A percentile compares a stretch with the other conserved stretches of the same genome.
phyloP scores from a whole-genome alignment of 2,113 vertebrate species.

The Phaethornis superciliosus region DNA sequence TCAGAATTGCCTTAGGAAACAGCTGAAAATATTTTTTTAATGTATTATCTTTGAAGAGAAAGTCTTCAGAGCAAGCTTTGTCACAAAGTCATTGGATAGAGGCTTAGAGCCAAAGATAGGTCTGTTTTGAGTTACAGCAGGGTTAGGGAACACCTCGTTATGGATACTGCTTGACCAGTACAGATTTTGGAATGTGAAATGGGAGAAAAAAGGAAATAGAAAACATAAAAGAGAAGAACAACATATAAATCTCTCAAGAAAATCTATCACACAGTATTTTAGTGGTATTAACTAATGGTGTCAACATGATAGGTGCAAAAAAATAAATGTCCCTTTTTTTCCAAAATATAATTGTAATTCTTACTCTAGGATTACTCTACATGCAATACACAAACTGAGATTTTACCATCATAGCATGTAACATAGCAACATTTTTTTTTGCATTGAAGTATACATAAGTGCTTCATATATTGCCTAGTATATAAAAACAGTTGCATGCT shows the following conservation, averaged over 20 bases:
- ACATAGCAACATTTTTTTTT: not conserved
- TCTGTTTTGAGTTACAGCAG: not conserved
- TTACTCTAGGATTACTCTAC: not conserved
- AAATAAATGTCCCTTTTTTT: not conserved
- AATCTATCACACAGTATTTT: fast-evolving
- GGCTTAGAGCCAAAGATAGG: not conserved
- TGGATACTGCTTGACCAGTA: not conserved
- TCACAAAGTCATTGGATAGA: not conserved
- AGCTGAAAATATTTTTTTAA: not conserved
- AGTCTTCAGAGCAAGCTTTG: not conserved
- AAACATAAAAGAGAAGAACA: not conserved
- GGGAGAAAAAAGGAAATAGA: not conserved
- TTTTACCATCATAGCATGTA: not conserved
- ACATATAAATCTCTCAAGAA: not conserved
- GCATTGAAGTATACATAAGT: not conserved
- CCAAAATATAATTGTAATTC: not conserved
- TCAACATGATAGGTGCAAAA: not conserved
- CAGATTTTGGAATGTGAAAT: not conserved
- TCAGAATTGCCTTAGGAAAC: not conserved
- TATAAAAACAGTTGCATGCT: not conserved
- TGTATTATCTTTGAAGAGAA: not conserved
- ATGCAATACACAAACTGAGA: not conserved
- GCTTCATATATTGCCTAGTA: not conserved
- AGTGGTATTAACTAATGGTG: not conserved
- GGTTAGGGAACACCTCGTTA: not conserved